Percentiles rank a stretch among this genome's conserved stretches.
Conservation (phyloP, 2,888 invertebrate species). For the Zaprionus obscuricornis region DNA sequence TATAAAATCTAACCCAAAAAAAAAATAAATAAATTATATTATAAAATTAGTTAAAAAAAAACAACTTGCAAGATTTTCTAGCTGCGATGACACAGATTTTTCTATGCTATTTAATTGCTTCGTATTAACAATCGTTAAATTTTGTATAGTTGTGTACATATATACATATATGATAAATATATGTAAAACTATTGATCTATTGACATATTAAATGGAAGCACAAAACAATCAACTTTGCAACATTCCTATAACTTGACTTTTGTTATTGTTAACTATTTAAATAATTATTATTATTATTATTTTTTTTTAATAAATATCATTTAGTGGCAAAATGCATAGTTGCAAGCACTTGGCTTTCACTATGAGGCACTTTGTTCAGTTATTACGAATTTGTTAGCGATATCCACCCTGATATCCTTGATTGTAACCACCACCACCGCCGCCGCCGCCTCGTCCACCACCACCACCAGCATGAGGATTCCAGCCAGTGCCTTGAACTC, state of each 20-base stretch:
- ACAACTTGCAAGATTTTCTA: constrained; percentile 35
- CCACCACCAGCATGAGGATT: constrained; percentile 52
- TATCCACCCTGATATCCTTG: constrained; percentile 48
- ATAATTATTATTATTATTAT: too few relatives aligned
- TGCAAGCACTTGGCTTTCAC: too few relatives aligned
- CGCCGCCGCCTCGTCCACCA: constrained; percentile 66
- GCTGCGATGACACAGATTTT: constrained; percentile 54
- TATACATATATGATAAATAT: constrained; percentile 31
- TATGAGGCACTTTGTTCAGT: constrained; percentile 28
- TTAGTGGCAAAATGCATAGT: too few relatives aligned
- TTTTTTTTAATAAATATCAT: too few relatives aligned
- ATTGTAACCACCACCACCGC: constrained; percentile 44
- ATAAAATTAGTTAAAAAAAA: background rate
- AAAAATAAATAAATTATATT: too few relatives aligned
- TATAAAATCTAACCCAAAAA: constrained; percentile 28
- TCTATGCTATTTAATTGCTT: constrained; percentile 40
- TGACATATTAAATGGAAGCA: too few relatives aligned
- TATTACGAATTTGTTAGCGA: too few relatives aligned
- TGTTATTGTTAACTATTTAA: too few relatives aligned
- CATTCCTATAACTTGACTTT: too few relatives aligned
- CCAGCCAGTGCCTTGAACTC: constrained; percentile 83
- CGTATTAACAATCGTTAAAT: constrained; percentile 34
- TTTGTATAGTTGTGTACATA: too few relatives aligned
- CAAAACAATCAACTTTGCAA: too few relatives aligned
- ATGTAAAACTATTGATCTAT: too few relatives aligned